phyloP scores from a whole-genome alignment of 2,113 vertebrate genomes.

The Electrona antarctica region DNA sequence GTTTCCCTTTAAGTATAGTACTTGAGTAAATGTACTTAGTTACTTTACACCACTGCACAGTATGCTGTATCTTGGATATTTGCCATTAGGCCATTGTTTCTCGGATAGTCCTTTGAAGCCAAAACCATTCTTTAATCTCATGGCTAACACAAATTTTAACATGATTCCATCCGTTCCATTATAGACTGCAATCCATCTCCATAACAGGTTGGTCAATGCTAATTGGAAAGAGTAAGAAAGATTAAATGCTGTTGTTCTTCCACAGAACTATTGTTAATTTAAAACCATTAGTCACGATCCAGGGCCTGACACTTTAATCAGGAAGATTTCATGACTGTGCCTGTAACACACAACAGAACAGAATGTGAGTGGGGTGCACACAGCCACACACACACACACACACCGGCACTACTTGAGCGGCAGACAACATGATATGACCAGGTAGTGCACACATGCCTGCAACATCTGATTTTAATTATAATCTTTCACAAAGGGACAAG shows the following conservation, averaged over 20 bases:
- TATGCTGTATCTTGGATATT: too few species aligned
- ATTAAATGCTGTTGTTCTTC: constrained; percentile 14
- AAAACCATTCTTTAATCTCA: too few species aligned
- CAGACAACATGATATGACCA: neutral
- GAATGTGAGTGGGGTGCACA: neutral
- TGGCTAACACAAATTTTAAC: too few species aligned
- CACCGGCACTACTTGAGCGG: constrained; percentile 14
- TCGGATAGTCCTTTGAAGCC: too few species aligned
- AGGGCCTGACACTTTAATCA: constrained; percentile 44
- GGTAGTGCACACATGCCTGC: constrained; percentile 17
- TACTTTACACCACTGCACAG: too few species aligned
- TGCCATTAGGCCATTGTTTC: too few species aligned
- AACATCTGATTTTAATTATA: constrained; percentile 58
- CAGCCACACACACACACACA: neutral
- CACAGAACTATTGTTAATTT: constrained; percentile 12
- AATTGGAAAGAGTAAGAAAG: constrained; percentile 1
- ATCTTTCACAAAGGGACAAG: constrained; percentile 36
- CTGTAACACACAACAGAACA: neutral
- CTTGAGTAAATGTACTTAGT: too few species aligned
- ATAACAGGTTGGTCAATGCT: neutral
- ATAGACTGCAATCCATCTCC: constrained; percentile 9
- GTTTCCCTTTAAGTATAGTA: too few species aligned
- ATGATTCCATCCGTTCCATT: neutral
- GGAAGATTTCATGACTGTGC: constrained; percentile 12
- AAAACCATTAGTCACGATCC: constrained; percentile 42